phyloP scores from a whole-genome alignment of 2,888 invertebrate species.

The Monopis laevigella region DNA sequence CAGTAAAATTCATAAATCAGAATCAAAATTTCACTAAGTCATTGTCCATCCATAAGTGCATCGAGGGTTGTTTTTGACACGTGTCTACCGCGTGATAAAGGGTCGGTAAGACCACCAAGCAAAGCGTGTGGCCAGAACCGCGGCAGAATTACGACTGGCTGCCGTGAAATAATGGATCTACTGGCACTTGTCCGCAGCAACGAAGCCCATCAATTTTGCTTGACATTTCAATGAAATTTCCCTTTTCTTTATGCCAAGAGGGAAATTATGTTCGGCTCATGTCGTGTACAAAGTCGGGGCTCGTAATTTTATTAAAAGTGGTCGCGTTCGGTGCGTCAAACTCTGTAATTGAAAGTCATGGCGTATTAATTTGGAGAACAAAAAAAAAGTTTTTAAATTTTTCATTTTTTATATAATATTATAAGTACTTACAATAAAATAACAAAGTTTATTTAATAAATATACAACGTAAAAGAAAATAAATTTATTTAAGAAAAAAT shows the following conservation, averaged over 20 bases:
- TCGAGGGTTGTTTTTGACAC: constrained; percentile 11
- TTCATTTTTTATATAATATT: no score
- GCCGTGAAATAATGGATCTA: constrained; percentile 7
- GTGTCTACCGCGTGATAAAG: constrained; percentile 28
- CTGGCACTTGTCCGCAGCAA: constrained; percentile 7
- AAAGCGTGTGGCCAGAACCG: constrained; percentile 57
- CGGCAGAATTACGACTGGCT: constrained; percentile 50
- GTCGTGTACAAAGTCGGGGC: constrained; percentile 10
- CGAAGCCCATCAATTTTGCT: constrained; percentile 55
- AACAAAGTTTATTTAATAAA: no score
- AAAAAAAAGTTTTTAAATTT: no score
- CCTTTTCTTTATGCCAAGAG: constrained; percentile 51
- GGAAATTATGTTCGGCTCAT: constrained; percentile 34
- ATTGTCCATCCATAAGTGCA: constrained; percentile 8
- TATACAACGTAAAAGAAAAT: no score
- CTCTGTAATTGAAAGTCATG: constrained; percentile 11
- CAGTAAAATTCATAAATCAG: no score
- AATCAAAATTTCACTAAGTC: not conserved
- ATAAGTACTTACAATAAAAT: no score
- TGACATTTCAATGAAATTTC: constrained; percentile 56
- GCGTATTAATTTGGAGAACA: constrained; percentile 7
- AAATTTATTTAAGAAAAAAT: no score
- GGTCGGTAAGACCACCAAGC: constrained; percentile 32
- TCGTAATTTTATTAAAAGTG: constrained; percentile 9
- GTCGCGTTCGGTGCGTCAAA: not conserved